Evolutionary conservation across 2,888 invertebrate species (phyloP).

Genomic region (Antitype chi): DNA sequence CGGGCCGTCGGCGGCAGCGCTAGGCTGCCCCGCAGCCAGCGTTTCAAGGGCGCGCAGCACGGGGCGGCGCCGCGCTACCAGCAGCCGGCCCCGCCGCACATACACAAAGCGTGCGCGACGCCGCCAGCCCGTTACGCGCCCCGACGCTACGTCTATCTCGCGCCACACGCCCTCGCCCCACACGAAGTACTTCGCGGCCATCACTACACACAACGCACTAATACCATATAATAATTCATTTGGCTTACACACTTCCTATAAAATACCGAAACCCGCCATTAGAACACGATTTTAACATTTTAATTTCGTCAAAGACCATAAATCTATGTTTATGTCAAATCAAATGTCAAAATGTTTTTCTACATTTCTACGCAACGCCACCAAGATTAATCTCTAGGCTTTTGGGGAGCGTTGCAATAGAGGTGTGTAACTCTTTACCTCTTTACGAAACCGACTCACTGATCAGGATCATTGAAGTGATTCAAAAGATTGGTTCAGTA

Average conservation of each 20-base stretch:
- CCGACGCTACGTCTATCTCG: conserved; percentile 66
- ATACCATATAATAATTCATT: conserved; percentile 4
- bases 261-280: background rate
- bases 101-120: conserved; percentile 67
- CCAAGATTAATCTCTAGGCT: conserved; percentile 1
- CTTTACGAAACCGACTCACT: too few species aligned
- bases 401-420: too few species aligned
- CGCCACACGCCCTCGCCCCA: conserved; percentile 74
- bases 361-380: background rate
- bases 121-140: conserved; percentile 69
- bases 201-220: conserved; percentile 7
- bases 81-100: conserved; percentile 65
- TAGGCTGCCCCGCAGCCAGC: conserved; percentile 61
- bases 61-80: conserved; percentile 60
- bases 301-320: background rate
- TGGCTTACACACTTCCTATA: background rate
- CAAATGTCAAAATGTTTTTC: too few species aligned
- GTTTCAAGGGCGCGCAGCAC: conserved; percentile 72
- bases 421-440: too few species aligned
- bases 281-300: too few species aligned
- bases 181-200: conserved; percentile 67
- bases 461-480: too few species aligned
- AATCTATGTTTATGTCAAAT: background rate
- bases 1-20: conserved; percentile 65
- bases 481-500: too few species aligned